Evolutionary conservation across 2,888 invertebrate species (phyloP).

Genomic region (Microctonus brassicae): DNA sequence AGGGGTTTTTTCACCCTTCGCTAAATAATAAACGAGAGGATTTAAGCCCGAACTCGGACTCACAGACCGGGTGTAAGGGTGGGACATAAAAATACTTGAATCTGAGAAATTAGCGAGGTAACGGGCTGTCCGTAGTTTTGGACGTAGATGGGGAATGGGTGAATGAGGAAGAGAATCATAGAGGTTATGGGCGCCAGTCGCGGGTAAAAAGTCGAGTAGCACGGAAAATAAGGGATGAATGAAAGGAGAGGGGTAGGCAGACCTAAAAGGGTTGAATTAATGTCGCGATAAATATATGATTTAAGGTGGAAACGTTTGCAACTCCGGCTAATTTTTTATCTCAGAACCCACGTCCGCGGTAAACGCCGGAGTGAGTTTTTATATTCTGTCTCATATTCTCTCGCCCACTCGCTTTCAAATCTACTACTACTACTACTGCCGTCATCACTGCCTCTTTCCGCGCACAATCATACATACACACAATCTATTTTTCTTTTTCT

Average conservation of each 20-base stretch:
- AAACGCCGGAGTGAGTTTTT: slow-evolving; percentile 55
- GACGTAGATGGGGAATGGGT: slow-evolving; percentile 34
- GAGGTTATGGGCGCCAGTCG: slow-evolving; percentile 27
- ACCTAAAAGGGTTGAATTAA: slow-evolving; percentile 70
- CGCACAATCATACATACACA: background rate
- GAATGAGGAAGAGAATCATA: slow-evolving; percentile 23
- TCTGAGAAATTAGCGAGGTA: slow-evolving; percentile 70
- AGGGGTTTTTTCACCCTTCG: slow-evolving; percentile 51
- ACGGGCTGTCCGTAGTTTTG: slow-evolving; percentile 54
- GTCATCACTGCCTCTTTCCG: background rate
- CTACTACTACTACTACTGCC: background rate
- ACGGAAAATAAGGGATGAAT: slow-evolving; percentile 24
- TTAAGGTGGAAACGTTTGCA: slow-evolving; percentile 69
- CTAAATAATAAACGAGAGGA: slow-evolving; percentile 70
- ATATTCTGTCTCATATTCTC: slow-evolving; percentile 40
- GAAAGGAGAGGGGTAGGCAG: slow-evolving; percentile 27
- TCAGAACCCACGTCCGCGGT: slow-evolving; percentile 58
- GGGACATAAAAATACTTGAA: slow-evolving; percentile 69
- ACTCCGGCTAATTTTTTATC: slow-evolving; percentile 70
- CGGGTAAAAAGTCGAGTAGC: slow-evolving; percentile 36
- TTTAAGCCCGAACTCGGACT: slow-evolving; percentile 60
- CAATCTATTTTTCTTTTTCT: background rate
- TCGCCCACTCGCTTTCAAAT: background rate
- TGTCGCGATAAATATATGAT: slow-evolving; percentile 71
- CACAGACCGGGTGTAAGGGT: slow-evolving; percentile 44